phyloP scores from a whole-genome alignment of 2,797 vertebrate species.

The Cottoperca gobio region DNA sequence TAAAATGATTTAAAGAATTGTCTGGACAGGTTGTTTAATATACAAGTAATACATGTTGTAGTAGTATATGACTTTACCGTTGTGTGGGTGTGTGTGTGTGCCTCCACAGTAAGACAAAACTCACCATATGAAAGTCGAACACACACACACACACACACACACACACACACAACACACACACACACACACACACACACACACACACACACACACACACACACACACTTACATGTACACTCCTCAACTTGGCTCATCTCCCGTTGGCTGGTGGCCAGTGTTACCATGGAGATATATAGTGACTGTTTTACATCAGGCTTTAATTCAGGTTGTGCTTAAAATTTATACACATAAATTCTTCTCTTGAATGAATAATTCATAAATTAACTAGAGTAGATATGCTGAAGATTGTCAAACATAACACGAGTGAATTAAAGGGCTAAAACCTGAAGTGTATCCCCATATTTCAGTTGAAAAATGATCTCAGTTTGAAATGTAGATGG shows the following conservation, averaged over 20 bases:
- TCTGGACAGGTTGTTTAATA: neutral
- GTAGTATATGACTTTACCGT: too few species aligned
- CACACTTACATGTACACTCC: neutral
- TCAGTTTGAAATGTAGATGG: neutral
- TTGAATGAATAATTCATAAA: neutral
- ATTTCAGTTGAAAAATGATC: neutral
- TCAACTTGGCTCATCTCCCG: slow-evolving; percentile 9
- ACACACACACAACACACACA: too few species aligned
- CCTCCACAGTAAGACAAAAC: neutral
- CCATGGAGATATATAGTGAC: slow-evolving; percentile 30
- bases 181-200: neutral
- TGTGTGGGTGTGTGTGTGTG: neutral
- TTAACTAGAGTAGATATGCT: neutral
- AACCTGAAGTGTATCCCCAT: neutral
- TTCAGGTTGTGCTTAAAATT: slow-evolving; percentile 6
- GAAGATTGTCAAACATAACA: neutral
- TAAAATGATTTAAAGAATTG: neutral
- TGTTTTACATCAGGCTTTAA: slow-evolving; percentile 17
- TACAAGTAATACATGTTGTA: too few species aligned
- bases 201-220: neutral
- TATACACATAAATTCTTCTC: neutral
- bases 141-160: neutral
- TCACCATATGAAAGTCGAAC: slow-evolving; percentile 3
- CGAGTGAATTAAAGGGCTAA: neutral
- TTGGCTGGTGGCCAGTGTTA: slow-evolving; percentile 22